phyloP scores from a whole-genome alignment of 2,888 invertebrate species.

The Iselma pallidipennis region DNA sequence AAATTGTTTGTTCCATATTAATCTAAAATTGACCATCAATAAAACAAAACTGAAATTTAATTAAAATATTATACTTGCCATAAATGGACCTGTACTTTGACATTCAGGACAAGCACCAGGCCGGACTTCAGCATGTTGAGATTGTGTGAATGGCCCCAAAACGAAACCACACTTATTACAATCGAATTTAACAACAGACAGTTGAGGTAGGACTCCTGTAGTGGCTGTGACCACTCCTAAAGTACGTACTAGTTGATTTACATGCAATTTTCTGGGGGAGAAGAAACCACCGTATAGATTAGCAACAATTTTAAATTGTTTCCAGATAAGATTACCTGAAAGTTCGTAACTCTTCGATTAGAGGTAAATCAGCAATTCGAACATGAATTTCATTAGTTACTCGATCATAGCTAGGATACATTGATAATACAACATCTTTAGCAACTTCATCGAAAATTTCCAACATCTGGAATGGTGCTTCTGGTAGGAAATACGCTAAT shows the following conservation, averaged over 20 bases:
- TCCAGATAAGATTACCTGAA: conserved; percentile 67
- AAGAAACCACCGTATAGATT: not conserved
- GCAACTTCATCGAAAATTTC: conserved; percentile 94
- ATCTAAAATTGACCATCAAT: conserved; percentile 68
- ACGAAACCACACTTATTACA: conserved; percentile 95
- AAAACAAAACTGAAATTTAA: conserved; percentile 3
- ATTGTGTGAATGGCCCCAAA: conserved; percentile 95
- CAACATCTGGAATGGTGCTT: conserved; percentile 97
- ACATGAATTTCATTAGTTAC: conserved; percentile 95
- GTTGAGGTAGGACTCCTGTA: conserved; percentile 93
- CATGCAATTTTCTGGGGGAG: conserved; percentile 70
- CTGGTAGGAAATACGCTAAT: conserved; percentile 94
- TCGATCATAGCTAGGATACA: conserved; percentile 95
- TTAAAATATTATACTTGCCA: conserved; percentile 69
- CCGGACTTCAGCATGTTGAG: conserved; percentile 89
- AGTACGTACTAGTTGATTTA: conserved; percentile 94
- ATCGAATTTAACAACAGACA: conserved; percentile 95
- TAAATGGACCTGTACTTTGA: conserved; percentile 94
- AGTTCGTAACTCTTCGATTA: conserved; percentile 94
- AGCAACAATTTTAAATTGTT: not conserved
- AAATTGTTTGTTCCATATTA: conserved; percentile 98
- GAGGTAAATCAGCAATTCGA: conserved; percentile 90
- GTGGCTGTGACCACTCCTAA: conserved; percentile 95
- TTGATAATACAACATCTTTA: conserved; percentile 88
- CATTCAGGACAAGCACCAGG: conserved; percentile 98